Evolutionary conservation across 2,888 invertebrate genomes (phyloP).

Genomic region (Serripes groenlandicus): DNA sequence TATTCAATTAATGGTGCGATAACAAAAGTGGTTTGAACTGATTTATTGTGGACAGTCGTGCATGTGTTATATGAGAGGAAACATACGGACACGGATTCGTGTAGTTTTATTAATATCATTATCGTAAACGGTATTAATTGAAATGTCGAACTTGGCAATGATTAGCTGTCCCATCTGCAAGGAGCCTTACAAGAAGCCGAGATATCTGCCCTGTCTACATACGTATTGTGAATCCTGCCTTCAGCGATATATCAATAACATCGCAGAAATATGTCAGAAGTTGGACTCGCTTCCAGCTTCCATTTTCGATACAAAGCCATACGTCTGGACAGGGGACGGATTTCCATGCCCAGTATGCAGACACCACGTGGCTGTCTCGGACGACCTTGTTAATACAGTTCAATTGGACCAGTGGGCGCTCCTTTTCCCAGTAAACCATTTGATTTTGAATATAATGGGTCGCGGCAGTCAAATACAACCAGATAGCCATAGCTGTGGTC

Average conservation of each 20-base stretch:
- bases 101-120: no score
- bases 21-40: no score
- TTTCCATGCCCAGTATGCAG: conserved; percentile 67
- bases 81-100: background rate
- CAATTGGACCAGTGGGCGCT: conserved; percentile 54
- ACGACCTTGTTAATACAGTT: conserved; percentile 11
- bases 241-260: conserved; percentile 59
- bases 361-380: conserved; percentile 46
- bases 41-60: no score
- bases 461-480: conserved; percentile 25
- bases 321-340: conserved; percentile 66
- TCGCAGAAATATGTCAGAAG: conserved; percentile 56
- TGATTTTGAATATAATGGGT: conserved; percentile 59
- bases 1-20: background rate
- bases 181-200: conserved; percentile 60
- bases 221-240: conserved; percentile 64
- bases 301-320: conserved; percentile 64
- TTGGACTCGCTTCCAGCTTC: conserved; percentile 60
- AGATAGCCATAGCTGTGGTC: conserved; percentile 45
- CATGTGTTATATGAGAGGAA: no score
- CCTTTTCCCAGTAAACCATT: conserved; percentile 62
- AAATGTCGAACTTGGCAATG: conserved; percentile 32
- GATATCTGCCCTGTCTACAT: conserved; percentile 64
- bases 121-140: background rate
- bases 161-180: conserved; percentile 63